Evolutionary conservation across 2,888 invertebrate species (phyloP).

Genomic region (Orthosia incerta): DNA sequence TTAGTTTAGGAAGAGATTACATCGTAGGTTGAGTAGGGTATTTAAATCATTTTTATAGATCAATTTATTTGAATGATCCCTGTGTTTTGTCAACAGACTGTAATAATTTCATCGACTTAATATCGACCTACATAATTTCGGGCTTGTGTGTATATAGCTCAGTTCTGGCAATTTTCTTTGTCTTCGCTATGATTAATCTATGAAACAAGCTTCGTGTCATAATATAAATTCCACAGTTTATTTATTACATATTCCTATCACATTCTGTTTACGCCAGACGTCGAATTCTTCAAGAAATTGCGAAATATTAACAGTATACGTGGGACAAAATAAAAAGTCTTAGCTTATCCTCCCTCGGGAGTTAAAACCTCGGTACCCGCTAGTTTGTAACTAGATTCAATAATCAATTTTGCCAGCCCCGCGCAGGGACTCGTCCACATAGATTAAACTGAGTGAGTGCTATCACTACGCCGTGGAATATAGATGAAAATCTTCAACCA

Average conservation of each 20-base stretch:
- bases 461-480: conserved; percentile 10
- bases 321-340: conserved; percentile 47
- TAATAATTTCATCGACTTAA: conserved; percentile 35
- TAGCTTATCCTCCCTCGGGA: conserved; percentile 51
- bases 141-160: conserved; percentile 19
- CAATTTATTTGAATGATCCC: conserved; percentile 52
- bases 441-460: conserved; percentile 50
- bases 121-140: conserved; percentile 16
- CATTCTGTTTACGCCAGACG: conserved; percentile 29
- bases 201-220: conserved; percentile 42
- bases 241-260: conserved; percentile 51
- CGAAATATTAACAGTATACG: conserved; percentile 24
- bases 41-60: conserved; percentile 63
- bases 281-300: conserved; percentile 27
- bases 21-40: conserved; percentile 53
- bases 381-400: conserved; percentile 89
- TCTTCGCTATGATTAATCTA: conserved; percentile 45
- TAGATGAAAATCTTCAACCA: conserved; percentile 34
- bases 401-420: conserved; percentile 86
- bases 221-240: conserved; percentile 56
- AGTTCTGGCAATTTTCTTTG: conserved; percentile 41
- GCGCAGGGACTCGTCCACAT: conserved; percentile 71
- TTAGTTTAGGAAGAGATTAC: conserved; percentile 71
- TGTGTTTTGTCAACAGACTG: conserved; percentile 56
- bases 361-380: conserved; percentile 79